phyloP scores from a whole-genome alignment of 2,113 vertebrate species.

The Capra hircus region DNA sequence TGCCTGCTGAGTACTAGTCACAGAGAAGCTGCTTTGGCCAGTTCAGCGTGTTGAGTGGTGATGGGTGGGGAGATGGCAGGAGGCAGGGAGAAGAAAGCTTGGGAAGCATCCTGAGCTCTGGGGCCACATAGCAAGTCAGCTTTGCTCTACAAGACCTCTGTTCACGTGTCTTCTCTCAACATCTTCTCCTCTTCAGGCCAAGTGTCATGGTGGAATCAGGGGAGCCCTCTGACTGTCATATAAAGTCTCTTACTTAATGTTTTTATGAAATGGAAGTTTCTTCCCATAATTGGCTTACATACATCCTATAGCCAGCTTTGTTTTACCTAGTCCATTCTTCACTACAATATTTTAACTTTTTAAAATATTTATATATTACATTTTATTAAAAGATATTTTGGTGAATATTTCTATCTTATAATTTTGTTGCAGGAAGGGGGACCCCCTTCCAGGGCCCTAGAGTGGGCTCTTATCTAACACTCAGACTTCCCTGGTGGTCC shows the following conservation, averaged over 20 bases:
- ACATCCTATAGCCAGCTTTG: not conserved
- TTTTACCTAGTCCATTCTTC: not conserved
- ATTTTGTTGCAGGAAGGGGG: not conserved
- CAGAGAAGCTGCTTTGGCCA: not conserved
- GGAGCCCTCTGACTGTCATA: not conserved
- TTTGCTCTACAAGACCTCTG: too few species aligned
- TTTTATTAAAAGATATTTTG: not conserved
- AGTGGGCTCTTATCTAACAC: not conserved
- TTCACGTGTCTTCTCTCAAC: not conserved
- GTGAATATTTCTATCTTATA: not conserved
- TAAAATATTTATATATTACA: not conserved
- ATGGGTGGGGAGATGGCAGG: not conserved
- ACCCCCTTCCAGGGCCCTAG: not conserved
- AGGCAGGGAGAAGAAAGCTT: not conserved
- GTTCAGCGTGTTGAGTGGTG: not conserved
- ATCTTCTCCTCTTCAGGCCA: not conserved
- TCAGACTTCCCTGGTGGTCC: not conserved
- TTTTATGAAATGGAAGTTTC: not conserved
- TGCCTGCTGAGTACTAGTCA: not conserved
- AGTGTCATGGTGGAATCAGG: not conserved
- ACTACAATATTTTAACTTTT: not conserved
- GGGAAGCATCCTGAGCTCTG: not conserved
- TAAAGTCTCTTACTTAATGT: not conserved
- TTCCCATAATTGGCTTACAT: not conserved
- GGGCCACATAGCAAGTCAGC: not conserved